Percentiles rank a stretch among this genome's conserved stretches.
These are phyloP conservation scores for Hypomecis atomaria DNA, from an alignment of 2,888 invertebrate genomes.

Conservation along the genomic window DNA sequence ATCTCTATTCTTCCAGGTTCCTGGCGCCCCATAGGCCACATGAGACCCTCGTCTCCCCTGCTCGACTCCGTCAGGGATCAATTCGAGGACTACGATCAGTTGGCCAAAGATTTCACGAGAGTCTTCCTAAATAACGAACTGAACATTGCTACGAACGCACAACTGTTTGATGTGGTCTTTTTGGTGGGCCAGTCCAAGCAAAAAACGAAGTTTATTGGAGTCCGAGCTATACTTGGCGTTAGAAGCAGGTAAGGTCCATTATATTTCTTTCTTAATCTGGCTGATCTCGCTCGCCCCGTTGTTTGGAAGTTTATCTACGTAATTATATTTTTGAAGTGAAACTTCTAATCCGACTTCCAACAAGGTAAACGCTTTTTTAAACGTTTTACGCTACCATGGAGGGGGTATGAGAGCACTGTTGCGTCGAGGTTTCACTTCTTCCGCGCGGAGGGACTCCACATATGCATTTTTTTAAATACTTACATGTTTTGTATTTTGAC, in stretches of 20 bases:
- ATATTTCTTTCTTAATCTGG: too few relatives aligned
- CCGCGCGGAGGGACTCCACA: too few relatives aligned
- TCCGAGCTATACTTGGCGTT: constrained; percentile 95
- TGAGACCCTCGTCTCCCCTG: constrained; percentile 96
- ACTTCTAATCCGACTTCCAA: too few relatives aligned
- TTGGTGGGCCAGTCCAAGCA: constrained; percentile 96
- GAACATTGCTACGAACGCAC: constrained; percentile 90
- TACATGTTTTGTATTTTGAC: too few relatives aligned
- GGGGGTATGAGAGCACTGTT: too few relatives aligned
- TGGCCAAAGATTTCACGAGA: constrained; percentile 95
- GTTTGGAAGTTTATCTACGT: too few relatives aligned
- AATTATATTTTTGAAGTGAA: too few relatives aligned
- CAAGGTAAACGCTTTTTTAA: too few relatives aligned
- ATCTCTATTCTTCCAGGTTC: constrained; percentile 84
- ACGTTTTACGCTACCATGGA: too few relatives aligned
- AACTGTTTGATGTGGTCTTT: constrained; percentile 95
- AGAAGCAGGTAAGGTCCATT: constrained; percentile 88
- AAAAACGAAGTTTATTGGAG: constrained; percentile 95
- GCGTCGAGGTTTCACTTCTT: too few relatives aligned
- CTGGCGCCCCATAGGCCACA: constrained; percentile 97
- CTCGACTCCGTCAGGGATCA: constrained; percentile 96
- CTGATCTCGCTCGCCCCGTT: too few relatives aligned
- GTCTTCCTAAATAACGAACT: constrained; percentile 94
- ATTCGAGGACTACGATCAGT: constrained; percentile 97
- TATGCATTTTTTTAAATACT: too few relatives aligned